phyloP scores from a whole-genome alignment of 1,140 invertebrate genomes.

The Prorops nasuta region DNA sequence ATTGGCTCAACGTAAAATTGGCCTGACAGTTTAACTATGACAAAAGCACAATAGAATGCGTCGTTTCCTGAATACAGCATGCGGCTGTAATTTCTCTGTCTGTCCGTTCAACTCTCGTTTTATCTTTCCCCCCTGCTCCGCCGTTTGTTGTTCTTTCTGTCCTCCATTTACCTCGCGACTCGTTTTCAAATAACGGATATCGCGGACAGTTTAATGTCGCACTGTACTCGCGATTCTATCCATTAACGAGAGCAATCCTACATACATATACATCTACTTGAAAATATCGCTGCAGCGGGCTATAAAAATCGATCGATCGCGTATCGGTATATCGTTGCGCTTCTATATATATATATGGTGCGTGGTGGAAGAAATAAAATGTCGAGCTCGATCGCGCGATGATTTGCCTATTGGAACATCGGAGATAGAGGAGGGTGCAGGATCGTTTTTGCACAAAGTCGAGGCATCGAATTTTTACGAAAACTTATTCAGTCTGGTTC shows the following conservation, averaged over 20 bases:
- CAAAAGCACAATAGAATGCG: conserved; percentile 56
- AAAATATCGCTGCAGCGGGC: too few relatives aligned
- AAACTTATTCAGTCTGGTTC: conserved; percentile 39
- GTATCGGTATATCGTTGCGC: too few relatives aligned
- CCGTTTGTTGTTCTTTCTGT: conserved; percentile 17
- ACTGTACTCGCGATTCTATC: conserved; percentile 43
- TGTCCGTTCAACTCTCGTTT: conserved; percentile 21
- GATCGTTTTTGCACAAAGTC: too few relatives aligned
- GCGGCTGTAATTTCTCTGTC: conserved; percentile 44
- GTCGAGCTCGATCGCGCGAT: too few relatives aligned
- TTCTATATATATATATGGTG: too few relatives aligned
- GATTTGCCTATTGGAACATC: too few relatives aligned
- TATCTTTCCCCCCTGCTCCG: conserved; percentile 13
- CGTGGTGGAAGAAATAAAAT: too few relatives aligned
- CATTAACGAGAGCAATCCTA: too few relatives aligned
- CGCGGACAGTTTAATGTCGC: conserved; percentile 52
- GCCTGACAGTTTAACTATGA: conserved; percentile 56
- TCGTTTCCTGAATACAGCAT: conserved; percentile 52
- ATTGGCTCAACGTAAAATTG: conserved; percentile 46
- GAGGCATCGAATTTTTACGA: conserved; percentile 36
- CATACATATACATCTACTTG: too few relatives aligned
- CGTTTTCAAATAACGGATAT: conserved; percentile 51
- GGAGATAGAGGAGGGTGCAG: too few relatives aligned
- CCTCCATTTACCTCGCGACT: conserved; percentile 27
- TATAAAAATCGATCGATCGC: too few relatives aligned